These are phyloP conservation scores for Hyperoplus lanceolatus DNA, from an alignment of 2,797 vertebrate species.

Conservation along the genomic window DNA sequence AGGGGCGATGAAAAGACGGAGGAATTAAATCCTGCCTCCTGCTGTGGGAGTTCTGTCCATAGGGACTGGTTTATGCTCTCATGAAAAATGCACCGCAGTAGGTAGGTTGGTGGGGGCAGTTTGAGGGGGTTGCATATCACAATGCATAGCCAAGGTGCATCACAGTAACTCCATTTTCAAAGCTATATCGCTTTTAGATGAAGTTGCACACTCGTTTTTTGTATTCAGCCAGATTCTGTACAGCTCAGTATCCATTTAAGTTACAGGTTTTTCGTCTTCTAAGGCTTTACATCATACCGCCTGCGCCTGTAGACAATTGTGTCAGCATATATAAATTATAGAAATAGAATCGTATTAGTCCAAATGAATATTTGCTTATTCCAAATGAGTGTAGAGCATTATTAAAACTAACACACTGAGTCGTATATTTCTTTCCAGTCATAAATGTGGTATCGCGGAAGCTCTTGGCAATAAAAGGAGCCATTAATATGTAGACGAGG, in stretches of 20 bases:
- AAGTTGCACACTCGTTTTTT: slow-evolving; percentile 34
- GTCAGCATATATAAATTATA: slow-evolving; percentile 57
- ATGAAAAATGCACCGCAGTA: neutral
- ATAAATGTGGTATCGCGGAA: slow-evolving; percentile 55
- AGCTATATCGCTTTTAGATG: slow-evolving; percentile 34
- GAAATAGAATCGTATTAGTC: slow-evolving; percentile 55
- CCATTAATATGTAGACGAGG: slow-evolving; percentile 58
- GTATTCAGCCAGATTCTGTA: slow-evolving; percentile 42
- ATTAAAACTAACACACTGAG: slow-evolving; percentile 62
- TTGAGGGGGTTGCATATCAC: slow-evolving; percentile 27
- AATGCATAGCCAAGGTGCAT: slow-evolving; percentile 36
- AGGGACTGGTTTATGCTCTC: slow-evolving; percentile 30
- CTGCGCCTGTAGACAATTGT: slow-evolving; percentile 43
- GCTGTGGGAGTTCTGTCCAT: slow-evolving; percentile 46
- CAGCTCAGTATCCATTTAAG: slow-evolving; percentile 47
- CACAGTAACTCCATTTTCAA: slow-evolving; percentile 38
- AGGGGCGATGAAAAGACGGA: slow-evolving; percentile 8
- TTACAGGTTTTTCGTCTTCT: slow-evolving; percentile 34
- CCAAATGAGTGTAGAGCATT: slow-evolving; percentile 56
- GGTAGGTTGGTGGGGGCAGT: neutral
- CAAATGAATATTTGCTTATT: slow-evolving; percentile 69
- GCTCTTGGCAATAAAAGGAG: slow-evolving; percentile 49
- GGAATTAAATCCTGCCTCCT: slow-evolving; percentile 29
- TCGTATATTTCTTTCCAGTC: slow-evolving; percentile 59
- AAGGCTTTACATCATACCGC: slow-evolving; percentile 35